Evolutionary conservation across 1,140 invertebrate genomes (phyloP), one percentile per base, ranked within the genome.

Genomic region (Brachionus rubens): DNA sequence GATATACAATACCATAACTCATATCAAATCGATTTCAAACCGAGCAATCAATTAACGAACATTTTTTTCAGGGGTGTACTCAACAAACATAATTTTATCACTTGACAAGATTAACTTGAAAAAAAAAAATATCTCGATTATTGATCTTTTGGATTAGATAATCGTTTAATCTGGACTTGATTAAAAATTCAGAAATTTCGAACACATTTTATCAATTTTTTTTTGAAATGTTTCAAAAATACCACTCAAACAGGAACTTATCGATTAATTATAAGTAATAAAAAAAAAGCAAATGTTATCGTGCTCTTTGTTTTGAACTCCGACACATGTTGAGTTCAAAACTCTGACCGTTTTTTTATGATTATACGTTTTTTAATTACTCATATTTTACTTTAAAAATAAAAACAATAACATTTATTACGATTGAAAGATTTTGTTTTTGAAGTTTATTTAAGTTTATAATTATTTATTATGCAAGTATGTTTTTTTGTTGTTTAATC

Each of bases 311-410:
- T 36, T 36, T 36, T 3, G 9, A 36, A 36, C 4, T 5, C 3
- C 9, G 9, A 36, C 33, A 9, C 9, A 36, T 36, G 33, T 36
- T 5, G 9, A 36, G 33, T 9, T 36, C 9, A 16, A 59, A 19
- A 59, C 9, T 33, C 12, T 5, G n/a, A 36, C 54, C 54, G 54
- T 5, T 9, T 5, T 36, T 36, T 36, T 59, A 36, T 59, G 54
- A 59, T 59, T 54, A 54, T 59, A 59, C 28, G 54, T 59, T 59
- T 59, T 59, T 59, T 59, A 59, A 59, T 59, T 59, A 59, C 54
- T 59, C 54, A 59, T 59, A 59, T 59, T 59, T 59, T 59, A 59
- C 54, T 36, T 59, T 59, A 33, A 4, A 33, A 59, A 33, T 36
- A 33, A 54, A 54, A 59, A 36, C 30, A 59, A 59, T 59, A 33